Evolutionary conservation across 2,113 vertebrate species (phyloP).

Genomic region (Plectropomus leopardus): DNA sequence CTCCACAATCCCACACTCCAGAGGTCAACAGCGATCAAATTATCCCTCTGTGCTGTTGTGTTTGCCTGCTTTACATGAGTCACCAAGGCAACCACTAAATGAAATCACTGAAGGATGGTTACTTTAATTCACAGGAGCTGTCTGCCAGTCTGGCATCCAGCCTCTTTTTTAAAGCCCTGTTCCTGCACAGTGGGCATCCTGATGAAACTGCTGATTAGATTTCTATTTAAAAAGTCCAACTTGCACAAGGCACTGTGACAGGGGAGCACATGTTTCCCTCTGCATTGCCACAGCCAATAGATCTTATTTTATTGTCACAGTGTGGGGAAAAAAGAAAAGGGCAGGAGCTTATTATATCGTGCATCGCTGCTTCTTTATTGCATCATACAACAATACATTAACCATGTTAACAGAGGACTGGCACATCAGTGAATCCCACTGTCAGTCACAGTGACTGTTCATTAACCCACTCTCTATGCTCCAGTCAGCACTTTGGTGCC

Average conservation of each 20-base stretch:
- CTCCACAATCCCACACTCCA: slow-evolving; percentile 71
- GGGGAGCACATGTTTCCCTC: slow-evolving; percentile 3
- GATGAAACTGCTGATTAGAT: slow-evolving; percentile 65
- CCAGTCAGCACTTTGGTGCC: slow-evolving; percentile 69
- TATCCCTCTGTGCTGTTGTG: slow-evolving; percentile 73
- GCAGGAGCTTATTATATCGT: neutral
- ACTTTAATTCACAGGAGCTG: slow-evolving; percentile 78
- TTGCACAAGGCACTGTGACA: slow-evolving; percentile 15
- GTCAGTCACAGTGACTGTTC: slow-evolving; percentile 60
- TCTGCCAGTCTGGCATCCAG: slow-evolving; percentile 62
- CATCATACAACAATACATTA: slow-evolving; percentile 3
- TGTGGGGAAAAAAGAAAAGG: neutral
- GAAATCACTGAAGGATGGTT: slow-evolving; percentile 75
- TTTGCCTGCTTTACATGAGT: slow-evolving; percentile 75
- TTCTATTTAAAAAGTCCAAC: slow-evolving; percentile 56
- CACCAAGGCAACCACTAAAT: slow-evolving; percentile 83
- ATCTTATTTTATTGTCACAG: neutral
- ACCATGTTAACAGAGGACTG: slow-evolving; percentile 27
- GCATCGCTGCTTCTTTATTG: slow-evolving; percentile 13
- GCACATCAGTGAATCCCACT: slow-evolving; percentile 40
- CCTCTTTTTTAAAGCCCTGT: slow-evolving; percentile 47
- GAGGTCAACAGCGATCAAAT: slow-evolving; percentile 79
- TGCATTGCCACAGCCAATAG: neutral
- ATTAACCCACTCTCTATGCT: slow-evolving; percentile 56
- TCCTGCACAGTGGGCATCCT: slow-evolving; percentile 62